Evolutionary conservation across 2,888 invertebrate genomes (phyloP).

Genomic region (Eucriotettix oculatus): DNA sequence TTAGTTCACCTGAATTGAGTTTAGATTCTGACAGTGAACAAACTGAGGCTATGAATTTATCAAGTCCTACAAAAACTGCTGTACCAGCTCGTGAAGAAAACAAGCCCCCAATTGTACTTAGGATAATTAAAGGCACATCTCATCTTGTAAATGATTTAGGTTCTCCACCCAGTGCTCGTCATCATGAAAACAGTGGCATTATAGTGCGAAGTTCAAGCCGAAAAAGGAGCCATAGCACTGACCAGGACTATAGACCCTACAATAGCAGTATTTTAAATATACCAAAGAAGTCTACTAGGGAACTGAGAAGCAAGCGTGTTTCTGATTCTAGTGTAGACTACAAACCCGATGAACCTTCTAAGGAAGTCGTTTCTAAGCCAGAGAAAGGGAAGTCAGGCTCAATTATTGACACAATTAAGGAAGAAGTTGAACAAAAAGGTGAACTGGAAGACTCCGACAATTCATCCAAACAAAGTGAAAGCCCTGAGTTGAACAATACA

Average conservation of each 20-base stretch:
- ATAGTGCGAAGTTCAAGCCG: conserved; percentile 2
- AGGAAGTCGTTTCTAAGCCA: background rate
- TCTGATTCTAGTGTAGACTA: background rate
- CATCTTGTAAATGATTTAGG: conserved; percentile 18
- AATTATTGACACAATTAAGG: no score
- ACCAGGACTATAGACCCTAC: background rate
- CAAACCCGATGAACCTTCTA: background rate
- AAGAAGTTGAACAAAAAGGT: background rate
- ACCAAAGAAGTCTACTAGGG: conserved; percentile 7
- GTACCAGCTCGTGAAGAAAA: conserved; percentile 18
- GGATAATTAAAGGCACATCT: conserved; percentile 62
- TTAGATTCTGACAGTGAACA: conserved; percentile 7
- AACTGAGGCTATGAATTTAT: conserved; percentile 10
- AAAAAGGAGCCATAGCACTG: background rate
- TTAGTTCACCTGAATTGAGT: conserved; percentile 4
- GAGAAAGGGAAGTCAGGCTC: background rate
- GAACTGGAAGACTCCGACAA: background rate
- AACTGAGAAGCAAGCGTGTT: background rate
- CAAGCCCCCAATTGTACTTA: conserved; percentile 69
- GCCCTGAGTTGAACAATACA: background rate
- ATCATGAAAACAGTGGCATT: background rate
- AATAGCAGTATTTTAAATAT: conserved; percentile 4
- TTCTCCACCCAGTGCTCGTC: conserved; percentile 2
- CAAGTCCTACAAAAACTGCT: conserved; percentile 10
- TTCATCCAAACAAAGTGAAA: background rate